A percentile compares a stretch with the other conserved stretches of the same genome.
Evolutionary conservation across 2,113 vertebrate species (phyloP).

Genomic region (Chinchilla lanigera): DNA sequence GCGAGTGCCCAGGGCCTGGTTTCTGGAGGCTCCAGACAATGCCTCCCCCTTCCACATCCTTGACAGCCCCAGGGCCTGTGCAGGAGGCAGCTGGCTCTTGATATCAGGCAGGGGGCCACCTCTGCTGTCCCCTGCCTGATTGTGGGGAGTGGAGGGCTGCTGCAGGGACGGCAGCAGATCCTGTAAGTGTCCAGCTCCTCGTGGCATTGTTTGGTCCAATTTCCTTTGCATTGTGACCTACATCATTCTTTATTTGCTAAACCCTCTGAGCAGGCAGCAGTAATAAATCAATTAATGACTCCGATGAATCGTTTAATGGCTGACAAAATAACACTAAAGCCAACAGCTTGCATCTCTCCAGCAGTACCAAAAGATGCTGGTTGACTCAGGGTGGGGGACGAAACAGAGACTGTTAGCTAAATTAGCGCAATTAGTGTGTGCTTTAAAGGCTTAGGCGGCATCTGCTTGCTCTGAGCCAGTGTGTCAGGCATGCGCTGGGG

Average conservation of each 20-base stretch:
- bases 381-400: slow-evolving; percentile 88
- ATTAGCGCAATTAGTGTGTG: slow-evolving; percentile 89
- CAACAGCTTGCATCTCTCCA: slow-evolving; percentile 92
- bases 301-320: slow-evolving; percentile 91
- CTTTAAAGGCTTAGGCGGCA: slow-evolving; percentile 90
- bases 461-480: slow-evolving; percentile 85
- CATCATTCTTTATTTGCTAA: slow-evolving; percentile 91
- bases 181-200: slow-evolving; percentile 80
- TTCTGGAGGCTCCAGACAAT: neutral
- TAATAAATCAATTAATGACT: slow-evolving; percentile 94
- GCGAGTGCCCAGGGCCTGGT: neutral
- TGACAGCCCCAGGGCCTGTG: neutral
- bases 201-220: slow-evolving; percentile 84
- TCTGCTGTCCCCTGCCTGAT: neutral
- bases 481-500: slow-evolving; percentile 73
- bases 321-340: slow-evolving; percentile 91
- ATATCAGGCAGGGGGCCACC: neutral
- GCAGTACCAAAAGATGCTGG: slow-evolving; percentile 89
- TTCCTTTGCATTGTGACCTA: slow-evolving; percentile 87
- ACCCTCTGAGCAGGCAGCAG: slow-evolving; percentile 87
- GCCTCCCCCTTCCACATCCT: neutral
- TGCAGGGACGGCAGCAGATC: slow-evolving; percentile 16
- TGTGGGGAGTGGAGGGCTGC: neutral
- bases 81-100: neutral
- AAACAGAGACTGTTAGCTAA: slow-evolving; percentile 90